Percentiles rank a stretch among this genome's conserved stretches.
Evolutionary conservation across 2,113 vertebrate genomes (phyloP).

Genomic region (Macheiramphus alcinus): DNA sequence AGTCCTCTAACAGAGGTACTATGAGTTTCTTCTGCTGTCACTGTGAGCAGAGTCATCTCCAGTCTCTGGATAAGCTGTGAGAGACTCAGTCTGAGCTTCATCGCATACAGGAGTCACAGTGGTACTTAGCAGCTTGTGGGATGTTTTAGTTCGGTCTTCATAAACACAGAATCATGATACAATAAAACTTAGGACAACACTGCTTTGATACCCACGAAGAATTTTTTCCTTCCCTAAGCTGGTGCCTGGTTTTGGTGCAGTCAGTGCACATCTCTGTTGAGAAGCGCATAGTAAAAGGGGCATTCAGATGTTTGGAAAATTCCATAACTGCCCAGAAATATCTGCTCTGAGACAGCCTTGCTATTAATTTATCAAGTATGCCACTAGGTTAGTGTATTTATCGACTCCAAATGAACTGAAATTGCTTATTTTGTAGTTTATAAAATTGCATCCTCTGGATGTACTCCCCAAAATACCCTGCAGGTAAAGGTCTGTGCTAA

Average conservation of each 20-base stretch:
- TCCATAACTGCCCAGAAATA: not conserved
- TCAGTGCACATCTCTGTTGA: not conserved
- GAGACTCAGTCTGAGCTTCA: not conserved
- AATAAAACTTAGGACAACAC: not conserved
- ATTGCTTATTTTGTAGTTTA: not conserved
- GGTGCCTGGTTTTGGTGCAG: not conserved
- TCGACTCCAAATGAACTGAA: not conserved
- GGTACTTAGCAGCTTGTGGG: not conserved
- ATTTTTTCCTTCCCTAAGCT: not conserved
- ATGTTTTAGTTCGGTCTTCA: not conserved
- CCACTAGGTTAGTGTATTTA: not conserved
- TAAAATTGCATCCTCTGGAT: not conserved
- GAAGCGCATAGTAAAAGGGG: not conserved
- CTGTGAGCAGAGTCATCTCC: not conserved
- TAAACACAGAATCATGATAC: not conserved
- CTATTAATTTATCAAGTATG: not conserved
- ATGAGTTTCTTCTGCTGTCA: not conserved
- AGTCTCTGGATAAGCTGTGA: not conserved
- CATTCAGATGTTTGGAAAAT: conserved; percentile 24
- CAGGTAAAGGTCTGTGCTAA: not conserved
- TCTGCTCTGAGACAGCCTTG: not conserved
- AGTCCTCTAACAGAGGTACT: not conserved
- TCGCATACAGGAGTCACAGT: not conserved
- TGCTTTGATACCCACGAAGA: not conserved
- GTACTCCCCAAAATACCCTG: not conserved